Conservation (phyloP, 1,140 invertebrate species). For the Rhysida immarginata region DNA sequence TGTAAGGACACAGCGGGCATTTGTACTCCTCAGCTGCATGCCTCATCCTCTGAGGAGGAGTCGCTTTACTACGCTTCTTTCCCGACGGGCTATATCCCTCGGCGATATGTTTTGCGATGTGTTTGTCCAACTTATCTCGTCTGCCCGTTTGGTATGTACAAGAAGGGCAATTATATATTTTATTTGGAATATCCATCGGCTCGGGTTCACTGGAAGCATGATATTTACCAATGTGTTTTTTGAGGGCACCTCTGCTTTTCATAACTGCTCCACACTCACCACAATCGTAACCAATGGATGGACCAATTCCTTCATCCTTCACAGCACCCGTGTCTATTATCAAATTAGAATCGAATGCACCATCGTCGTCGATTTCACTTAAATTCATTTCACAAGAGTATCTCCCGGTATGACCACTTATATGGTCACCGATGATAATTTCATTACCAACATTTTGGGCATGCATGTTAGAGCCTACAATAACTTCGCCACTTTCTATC, state of each 20-base stretch:
- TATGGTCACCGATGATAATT: slow-evolving; percentile 15
- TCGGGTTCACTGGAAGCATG: slow-evolving; percentile 14
- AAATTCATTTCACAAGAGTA: not conserved
- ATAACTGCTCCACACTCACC: slow-evolving; percentile 21
- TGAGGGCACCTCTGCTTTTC: slow-evolving; percentile 17
- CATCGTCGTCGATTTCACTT: slow-evolving; percentile 1
- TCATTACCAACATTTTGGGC: slow-evolving; percentile 15
- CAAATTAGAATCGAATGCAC: not conserved
- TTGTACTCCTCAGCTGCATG: slow-evolving; percentile 23
- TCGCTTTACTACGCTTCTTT: slow-evolving; percentile 21
- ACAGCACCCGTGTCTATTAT: slow-evolving; percentile 6
- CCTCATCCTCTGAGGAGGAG: slow-evolving; percentile 21
- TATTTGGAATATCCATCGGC: slow-evolving; percentile 12
- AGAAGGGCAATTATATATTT: slow-evolving; percentile 20
- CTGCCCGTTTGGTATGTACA: slow-evolving; percentile 19
- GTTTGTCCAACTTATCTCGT: slow-evolving; percentile 22
- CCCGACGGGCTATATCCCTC: slow-evolving; percentile 24
- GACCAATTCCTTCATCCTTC: not conserved
- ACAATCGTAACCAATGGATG: slow-evolving; percentile 18
- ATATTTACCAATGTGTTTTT: slow-evolving; percentile 19
- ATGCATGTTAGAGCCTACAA: slow-evolving; percentile 13
- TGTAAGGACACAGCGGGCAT: slow-evolving; percentile 22
- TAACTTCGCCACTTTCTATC: slow-evolving; percentile 16
- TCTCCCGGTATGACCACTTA: not conserved
- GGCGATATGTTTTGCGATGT: slow-evolving; percentile 22